Evolutionary conservation across 2,888 invertebrate species (phyloP), one percentile per base, ranked within the genome.

Genomic region (Monochamus alternatus): DNA sequence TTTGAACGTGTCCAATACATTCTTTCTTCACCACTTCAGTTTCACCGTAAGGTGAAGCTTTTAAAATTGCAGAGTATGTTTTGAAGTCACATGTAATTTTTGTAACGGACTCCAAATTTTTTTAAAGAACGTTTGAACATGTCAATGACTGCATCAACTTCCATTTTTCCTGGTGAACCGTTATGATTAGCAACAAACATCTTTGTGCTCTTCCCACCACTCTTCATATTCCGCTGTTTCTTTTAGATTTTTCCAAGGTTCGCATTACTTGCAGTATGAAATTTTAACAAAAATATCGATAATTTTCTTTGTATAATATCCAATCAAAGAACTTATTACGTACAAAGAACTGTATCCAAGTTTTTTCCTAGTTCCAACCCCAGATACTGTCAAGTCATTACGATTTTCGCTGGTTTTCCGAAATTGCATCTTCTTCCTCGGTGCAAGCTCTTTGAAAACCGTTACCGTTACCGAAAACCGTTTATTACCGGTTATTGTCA

Each of bases 131-230:
- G 65, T 44, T 71, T 10, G 72, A 82, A 80, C 78, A 82, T 82
- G 74, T 80, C 78, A 12, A 75, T 55, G 9, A 82, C 63, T 51
- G 72, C 74, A 63, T 76, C 78, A 12, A 82, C 76, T 73, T 82
- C 81, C 81, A 83, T 82, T 75, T 81, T 83, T 38, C 81, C 81
- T 38, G 38, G 5, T 4, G 38, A 38, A 5, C 38, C 38, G 3
- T 38, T 38, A 38, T 38, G 31, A 81, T 59, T 66, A 59, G 32
- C n/a, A 12, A 60, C 60, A 60, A 22, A 8, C 60, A 60, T 60
- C 60, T 60, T 60, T 30, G 32, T 60, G 60, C 5, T 22, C 22
- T 60, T 60, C 60, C 8, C 4, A 14, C 60, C 60, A 60, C 4
- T 60, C 30, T 4, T 22, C 22, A 22, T 60, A 60, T 14, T 22